Conservation (phyloP, 1,140 invertebrate species). For the Atta cephalotes region DNA sequence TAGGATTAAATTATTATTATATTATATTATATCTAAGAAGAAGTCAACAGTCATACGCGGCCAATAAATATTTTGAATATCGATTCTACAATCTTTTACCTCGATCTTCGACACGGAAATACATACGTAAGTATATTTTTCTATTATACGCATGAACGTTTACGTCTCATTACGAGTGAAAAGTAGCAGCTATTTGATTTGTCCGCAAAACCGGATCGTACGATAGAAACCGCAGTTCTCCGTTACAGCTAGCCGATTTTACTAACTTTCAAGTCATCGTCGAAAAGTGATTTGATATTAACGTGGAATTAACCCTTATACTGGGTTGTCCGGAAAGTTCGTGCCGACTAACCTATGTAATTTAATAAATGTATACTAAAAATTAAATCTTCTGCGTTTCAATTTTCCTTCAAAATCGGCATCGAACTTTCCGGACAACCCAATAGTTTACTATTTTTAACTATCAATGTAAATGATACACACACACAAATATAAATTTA, state of each 20-base stretch:
- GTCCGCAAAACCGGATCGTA: constrained; percentile 55
- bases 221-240: constrained; percentile 50
- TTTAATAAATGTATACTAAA: too few relatives aligned
- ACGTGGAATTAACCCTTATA: not conserved
- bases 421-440: too few relatives aligned
- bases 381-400: too few relatives aligned
- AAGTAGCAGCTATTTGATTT: constrained; percentile 60
- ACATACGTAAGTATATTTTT: constrained; percentile 47
- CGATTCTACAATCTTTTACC: not conserved
- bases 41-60: not conserved
- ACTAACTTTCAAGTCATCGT: constrained; percentile 46
- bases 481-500: not conserved
- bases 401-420: too few relatives aligned
- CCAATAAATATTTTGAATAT: constrained; percentile 7
- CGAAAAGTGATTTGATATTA: not conserved
- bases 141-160: constrained; percentile 39
- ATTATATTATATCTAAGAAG: not conserved
- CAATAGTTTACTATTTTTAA: not conserved
- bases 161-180: constrained; percentile 41
- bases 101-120: constrained; percentile 4
- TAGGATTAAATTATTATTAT: not conserved
- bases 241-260: constrained; percentile 50
- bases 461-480: not conserved
- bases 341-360: too few relatives aligned
- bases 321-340: too few relatives aligned